phyloP scores from a whole-genome alignment of 2,797 vertebrate genomes.

The Discoglossus pictus region DNA sequence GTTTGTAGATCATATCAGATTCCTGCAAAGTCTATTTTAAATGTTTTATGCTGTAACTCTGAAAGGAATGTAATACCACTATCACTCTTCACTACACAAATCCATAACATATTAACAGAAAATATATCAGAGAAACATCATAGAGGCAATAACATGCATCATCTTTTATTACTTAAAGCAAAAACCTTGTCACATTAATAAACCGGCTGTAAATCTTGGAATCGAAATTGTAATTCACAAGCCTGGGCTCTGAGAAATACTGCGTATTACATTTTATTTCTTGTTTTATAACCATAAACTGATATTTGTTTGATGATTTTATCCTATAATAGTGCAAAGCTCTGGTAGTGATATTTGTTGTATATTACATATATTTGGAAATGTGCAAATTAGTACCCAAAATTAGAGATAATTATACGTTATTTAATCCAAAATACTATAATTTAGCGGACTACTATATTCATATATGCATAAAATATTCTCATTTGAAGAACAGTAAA shows the following conservation, averaged over 20 bases:
- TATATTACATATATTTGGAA: no score
- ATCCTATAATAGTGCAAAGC: background rate
- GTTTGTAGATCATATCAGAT: no score
- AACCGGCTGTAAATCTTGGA: slow-evolving; percentile 32
- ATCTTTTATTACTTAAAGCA: slow-evolving; percentile 45
- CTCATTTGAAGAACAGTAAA: no score
- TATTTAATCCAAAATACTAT: no score
- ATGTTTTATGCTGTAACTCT: slow-evolving; percentile 11
- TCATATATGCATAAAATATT: no score
- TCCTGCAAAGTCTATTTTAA: no score
- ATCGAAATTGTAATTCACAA: slow-evolving; percentile 16
- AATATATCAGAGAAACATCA: slow-evolving; percentile 45
- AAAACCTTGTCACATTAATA: slow-evolving; percentile 43
- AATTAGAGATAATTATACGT: no score
- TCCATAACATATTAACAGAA: slow-evolving; percentile 47
- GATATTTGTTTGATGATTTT: background rate
- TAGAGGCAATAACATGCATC: slow-evolving; percentile 41
- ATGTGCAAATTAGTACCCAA: no score
- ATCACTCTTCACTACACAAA: slow-evolving; percentile 39
- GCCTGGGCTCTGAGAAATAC: slow-evolving; percentile 15
- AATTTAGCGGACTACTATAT: no score
- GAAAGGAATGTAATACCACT: background rate
- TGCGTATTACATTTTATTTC: slow-evolving; percentile 28
- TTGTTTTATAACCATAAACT: slow-evolving; percentile 13
- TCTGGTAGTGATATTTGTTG: background rate